Base-by-base conservation (phyloP, 2,113 vertebrate species). In the Mohoua ochrocephala region DNA sequence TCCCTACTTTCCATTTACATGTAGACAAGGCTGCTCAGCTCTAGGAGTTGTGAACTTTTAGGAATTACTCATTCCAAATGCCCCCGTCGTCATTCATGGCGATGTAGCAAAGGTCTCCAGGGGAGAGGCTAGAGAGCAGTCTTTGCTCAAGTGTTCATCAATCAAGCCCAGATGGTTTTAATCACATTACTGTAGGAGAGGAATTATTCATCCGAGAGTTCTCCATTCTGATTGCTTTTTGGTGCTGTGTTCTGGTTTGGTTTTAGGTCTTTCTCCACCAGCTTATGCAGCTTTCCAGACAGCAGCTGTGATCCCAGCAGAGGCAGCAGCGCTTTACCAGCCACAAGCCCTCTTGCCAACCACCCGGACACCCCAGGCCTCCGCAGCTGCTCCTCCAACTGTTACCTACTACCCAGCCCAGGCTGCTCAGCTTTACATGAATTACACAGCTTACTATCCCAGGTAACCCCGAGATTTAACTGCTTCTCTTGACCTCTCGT, bases 371-470 rank as follows among this genome's bases (percentile, higher is more conserved):
- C 97, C 98, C 41, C 99, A 98, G 94, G 97, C 97, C 28, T 89
- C 98, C 0, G 28, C 98, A 2, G 97, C 97, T 61, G 98, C 98
- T 7, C 97, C 98, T 47, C 98, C 98, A 59, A 18, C 99, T 71
- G 97, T 99, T 94, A 98, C 99, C 82, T 99, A 99, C 95, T 99
- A 99, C 94, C 98, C 99, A 45, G 98, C 99, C 28, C 99, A 99
- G 56, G 98, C 99, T 37, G 97, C 98, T 93, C 98, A 99, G 84
- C 98, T 99, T 60, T 99, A 99, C 71, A 99, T 99, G 99, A 99
- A 99, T 97, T 99, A 99, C 97, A 99, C 99, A 6, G 98, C 99
- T 27, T 99, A 99, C 95, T 99, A 99, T 78, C 99, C 99, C 97
- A 99, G 99, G 99, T 99, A 97, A 70, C 30, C 61, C 35, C 1